Evolutionary conservation across 2,888 invertebrate genomes (phyloP), one percentile per base, ranked within the genome.

Genomic region (Mesorhabditis spiculigera): DNA sequence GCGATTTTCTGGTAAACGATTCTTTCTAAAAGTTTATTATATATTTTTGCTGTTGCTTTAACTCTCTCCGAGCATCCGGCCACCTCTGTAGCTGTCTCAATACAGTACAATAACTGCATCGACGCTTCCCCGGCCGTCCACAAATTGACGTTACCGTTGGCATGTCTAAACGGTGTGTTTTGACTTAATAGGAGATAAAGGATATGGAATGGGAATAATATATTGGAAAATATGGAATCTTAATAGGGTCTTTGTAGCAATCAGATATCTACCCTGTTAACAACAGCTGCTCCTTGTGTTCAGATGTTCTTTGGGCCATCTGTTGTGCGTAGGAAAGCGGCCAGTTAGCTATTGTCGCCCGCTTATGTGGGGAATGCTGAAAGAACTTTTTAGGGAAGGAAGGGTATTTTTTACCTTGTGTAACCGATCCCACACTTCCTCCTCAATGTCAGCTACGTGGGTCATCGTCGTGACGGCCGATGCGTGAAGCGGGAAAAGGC

Each of bases 401-500:
- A 28, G 28, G 28, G 28, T 28, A 13, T 50, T 50, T 13, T n/a
- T 13, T 13, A 63, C 63, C 63, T 63, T 63, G 16, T 16, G 41
- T 6, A 63, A 16, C 41, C 6, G n/a, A 8, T 16, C 16, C 63
- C 63, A 65, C 8, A 65, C 65, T 28, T 41, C 8, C 13, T 41
- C 42, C 43, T 41, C 65, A 43, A 65, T 16, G 44, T 65, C 44
- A 13, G 65, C 5, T 41, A 42, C 65, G 65, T 65, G 65, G 16
- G 16, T 10, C 10, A 41, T 43, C 13, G 88, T 89, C 63, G 90
- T 90, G 81, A 91, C 92, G 5, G 95, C 94, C 4, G 94, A 94
- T 61, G 94, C 93, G 88, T 97, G 96, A n/a, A 95, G 90, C 0
- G 94, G 93, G 78, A 93, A 92, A 73, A 95, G 88, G 89, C 94